These are phyloP conservation scores for Acanthiza pusilla DNA, from an alignment of 2,797 vertebrate genomes.

Conservation along the genomic window DNA sequence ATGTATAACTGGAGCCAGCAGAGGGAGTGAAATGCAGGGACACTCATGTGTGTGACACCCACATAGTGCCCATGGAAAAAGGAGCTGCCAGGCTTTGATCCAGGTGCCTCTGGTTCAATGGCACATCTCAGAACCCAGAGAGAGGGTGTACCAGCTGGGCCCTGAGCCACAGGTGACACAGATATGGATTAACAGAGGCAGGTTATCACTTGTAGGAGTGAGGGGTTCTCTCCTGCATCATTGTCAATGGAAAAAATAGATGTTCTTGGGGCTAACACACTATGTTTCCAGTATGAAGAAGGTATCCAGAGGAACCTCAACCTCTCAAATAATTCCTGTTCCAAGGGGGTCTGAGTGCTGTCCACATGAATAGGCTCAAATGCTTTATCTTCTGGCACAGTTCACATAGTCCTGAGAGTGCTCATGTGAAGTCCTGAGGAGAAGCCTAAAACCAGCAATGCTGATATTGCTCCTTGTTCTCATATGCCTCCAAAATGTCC, in stretches of 20 bases:
- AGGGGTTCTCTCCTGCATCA: neutral
- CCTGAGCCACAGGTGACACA: neutral
- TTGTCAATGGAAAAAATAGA: neutral
- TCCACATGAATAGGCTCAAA: neutral
- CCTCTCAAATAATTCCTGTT: neutral
- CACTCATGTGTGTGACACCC: no score
- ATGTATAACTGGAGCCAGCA: conserved; percentile 7
- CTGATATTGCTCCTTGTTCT: neutral
- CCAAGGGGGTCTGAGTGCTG: neutral
- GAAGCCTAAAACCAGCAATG: neutral
- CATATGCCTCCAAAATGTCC: neutral
- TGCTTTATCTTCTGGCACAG: neutral
- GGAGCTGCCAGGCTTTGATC: neutral
- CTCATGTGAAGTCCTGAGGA: neutral
- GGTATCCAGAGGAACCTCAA: neutral
- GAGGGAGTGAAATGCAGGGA: conserved; percentile 46
- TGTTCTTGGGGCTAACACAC: neutral
- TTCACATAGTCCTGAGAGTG: neutral
- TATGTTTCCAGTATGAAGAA: neutral
- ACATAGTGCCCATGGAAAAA: neutral
- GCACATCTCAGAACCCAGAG: neutral
- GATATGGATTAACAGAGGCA: neutral
- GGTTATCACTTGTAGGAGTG: neutral
- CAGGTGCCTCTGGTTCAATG: neutral
- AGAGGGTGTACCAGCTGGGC: rapidly evolving